Evolutionary conservation across 2,888 invertebrate genomes (phyloP).

Genomic region (Galerucella calmariensis): DNA sequence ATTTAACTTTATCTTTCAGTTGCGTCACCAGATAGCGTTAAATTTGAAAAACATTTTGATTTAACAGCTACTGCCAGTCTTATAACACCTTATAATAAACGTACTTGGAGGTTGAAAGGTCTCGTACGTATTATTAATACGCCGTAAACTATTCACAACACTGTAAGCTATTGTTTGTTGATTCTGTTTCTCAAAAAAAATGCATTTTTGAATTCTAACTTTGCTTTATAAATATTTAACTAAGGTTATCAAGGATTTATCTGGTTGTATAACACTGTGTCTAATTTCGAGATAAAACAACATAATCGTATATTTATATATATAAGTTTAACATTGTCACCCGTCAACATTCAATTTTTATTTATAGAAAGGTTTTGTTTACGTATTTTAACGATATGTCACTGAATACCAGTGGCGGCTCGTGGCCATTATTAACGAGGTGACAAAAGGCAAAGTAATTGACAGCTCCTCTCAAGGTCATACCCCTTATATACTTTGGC

Average conservation of each 20-base stretch:
- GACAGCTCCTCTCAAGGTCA: too few species aligned
- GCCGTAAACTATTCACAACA: background rate
- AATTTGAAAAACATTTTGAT: constrained; percentile 53
- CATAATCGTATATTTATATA: constrained; percentile 37
- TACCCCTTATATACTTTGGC: too few species aligned
- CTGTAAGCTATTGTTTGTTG: constrained; percentile 21
- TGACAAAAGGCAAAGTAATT: too few species aligned
- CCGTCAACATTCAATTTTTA: constrained; percentile 16
- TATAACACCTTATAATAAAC: constrained; percentile 13
- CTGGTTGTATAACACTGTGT: constrained; percentile 43
- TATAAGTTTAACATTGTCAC: constrained; percentile 21
- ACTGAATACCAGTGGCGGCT: too few species aligned
- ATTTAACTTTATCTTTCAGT: constrained; percentile 55
- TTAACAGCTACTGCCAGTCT: constrained; percentile 29
- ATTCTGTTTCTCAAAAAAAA: constrained; percentile 31
- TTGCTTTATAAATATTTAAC: constrained; percentile 45
- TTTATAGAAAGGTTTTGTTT: background rate
- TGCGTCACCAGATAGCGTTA: constrained; percentile 57
- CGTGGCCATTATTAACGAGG: too few species aligned
- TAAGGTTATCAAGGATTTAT: constrained; percentile 49
- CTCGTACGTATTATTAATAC: constrained; percentile 14
- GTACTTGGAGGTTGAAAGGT: constrained; percentile 27
- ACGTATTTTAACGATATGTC: background rate
- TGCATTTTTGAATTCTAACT: constrained; percentile 40
- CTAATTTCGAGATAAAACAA: constrained; percentile 41